A percentile compares a stretch with the other conserved stretches of the same genome.
Evolutionary conservation across 30 jellyfish, hydroid and myxozoan species (phyloP).

Genomic region (Morbakka virulenta): DNA sequence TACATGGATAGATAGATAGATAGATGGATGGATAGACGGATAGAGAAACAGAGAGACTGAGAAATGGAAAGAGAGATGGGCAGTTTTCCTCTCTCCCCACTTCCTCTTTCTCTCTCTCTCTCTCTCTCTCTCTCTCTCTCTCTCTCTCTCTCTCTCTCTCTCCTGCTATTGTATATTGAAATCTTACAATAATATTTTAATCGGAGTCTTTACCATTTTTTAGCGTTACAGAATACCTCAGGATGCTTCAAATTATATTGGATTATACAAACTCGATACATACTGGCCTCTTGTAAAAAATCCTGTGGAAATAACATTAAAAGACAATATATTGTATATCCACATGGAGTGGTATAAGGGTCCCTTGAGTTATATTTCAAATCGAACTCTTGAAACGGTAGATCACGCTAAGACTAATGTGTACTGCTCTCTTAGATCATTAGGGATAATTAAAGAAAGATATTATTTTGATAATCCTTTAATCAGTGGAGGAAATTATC

Average conservation of each 20-base stretch:
- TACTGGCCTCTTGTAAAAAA: conserved; percentile 59
- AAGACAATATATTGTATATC: conserved; percentile 15
- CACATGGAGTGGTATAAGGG: conserved; percentile 42
- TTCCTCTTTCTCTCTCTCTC: no score
- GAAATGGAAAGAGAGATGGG: no score
- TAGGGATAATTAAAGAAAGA: conserved; percentile 24
- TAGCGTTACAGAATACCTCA: conserved; percentile 50
- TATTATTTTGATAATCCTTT: conserved; percentile 20
- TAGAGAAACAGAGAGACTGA: no score
- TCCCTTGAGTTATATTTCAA: conserved; percentile 22
- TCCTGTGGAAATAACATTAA: conserved; percentile 6
- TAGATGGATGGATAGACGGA: no score
- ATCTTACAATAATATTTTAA: no score
- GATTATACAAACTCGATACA: conserved; percentile 33
- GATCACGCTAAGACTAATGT: background rate
- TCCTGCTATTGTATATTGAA: no score
- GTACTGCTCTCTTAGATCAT: background rate
- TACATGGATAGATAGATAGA: no score
- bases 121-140: no score
- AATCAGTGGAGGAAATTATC: conserved; percentile 6
- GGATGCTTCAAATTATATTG: conserved; percentile 37
- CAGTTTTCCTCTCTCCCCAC: background rate
- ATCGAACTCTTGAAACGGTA: conserved; percentile 35
- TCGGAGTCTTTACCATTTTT: no score
- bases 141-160: no score